Conservation (phyloP, 2,888 invertebrate species). For the Aquatica leii region DNA sequence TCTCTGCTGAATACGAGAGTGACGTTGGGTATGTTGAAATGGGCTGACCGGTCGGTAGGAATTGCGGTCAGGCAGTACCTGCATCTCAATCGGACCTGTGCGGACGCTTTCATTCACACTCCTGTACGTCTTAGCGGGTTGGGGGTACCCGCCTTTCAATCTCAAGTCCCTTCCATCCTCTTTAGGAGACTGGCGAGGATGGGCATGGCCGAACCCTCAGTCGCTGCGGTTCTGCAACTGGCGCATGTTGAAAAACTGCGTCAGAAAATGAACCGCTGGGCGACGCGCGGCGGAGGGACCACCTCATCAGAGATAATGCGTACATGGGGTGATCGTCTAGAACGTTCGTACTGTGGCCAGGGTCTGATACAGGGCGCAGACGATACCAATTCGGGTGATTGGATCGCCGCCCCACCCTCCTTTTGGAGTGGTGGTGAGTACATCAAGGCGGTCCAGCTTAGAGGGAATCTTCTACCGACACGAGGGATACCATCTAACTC, state of each 20-base stretch:
- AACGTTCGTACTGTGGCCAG: too few species aligned
- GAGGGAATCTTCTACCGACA: constrained; percentile 42
- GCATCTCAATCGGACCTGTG: too few species aligned
- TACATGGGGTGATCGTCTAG: too few species aligned
- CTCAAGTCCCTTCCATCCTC: constrained; percentile 34
- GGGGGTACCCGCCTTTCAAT: constrained; percentile 42
- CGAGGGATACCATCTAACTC: constrained; percentile 43
- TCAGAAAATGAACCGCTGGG: neutral
- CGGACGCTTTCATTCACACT: constrained; percentile 32
- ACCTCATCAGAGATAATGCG: too few species aligned
- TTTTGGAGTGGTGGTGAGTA: constrained; percentile 46
- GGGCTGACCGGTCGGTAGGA: too few species aligned
- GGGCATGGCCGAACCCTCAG: neutral
- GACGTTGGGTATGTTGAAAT: too few species aligned
- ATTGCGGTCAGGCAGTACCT: too few species aligned
- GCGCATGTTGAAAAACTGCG: neutral
- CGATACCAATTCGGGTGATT: constrained; percentile 23
- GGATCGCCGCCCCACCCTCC: constrained; percentile 30
- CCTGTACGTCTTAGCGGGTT: constrained; percentile 44
- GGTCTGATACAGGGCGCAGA: too few species aligned
- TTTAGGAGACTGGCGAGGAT: constrained; percentile 23
- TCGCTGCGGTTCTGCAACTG: neutral
- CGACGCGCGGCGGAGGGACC: neutral
- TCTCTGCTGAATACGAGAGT: constrained; percentile 48
- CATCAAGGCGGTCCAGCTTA: constrained; percentile 42